phyloP scores from a whole-genome alignment of 2,113 vertebrate genomes.

The Ammodramus savannarum region DNA sequence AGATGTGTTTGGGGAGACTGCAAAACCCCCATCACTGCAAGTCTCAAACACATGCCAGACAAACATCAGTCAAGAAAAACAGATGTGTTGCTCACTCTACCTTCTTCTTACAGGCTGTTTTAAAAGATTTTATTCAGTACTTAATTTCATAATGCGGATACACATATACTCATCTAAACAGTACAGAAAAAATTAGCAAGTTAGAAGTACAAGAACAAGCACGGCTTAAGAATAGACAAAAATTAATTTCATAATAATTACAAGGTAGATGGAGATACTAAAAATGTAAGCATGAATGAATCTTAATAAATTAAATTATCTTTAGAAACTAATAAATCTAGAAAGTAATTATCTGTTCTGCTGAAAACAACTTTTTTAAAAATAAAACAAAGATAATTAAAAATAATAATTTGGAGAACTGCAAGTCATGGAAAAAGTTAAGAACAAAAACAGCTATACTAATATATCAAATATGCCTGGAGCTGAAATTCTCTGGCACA shows the following conservation, averaged over 20 bases:
- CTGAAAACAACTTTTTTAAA: background rate
- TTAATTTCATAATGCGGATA: background rate
- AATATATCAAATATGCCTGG: background rate
- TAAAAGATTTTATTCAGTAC: background rate
- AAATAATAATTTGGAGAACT: background rate
- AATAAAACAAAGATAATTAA: background rate
- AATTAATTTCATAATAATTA: conserved; percentile 31
- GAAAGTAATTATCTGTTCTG: background rate
- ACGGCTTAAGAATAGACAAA: background rate
- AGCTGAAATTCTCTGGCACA: background rate
- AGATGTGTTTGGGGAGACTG: background rate
- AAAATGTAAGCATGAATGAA: background rate
- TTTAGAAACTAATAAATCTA: background rate
- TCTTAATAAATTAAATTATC: conserved; percentile 28
- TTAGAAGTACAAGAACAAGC: background rate
- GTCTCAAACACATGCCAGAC: background rate
- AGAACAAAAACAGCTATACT: background rate
- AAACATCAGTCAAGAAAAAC: background rate
- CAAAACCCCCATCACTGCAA: background rate
- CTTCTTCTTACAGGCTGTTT: background rate
- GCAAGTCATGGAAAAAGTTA: background rate
- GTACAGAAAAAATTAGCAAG: background rate
- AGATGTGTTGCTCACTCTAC: background rate
- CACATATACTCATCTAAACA: background rate
- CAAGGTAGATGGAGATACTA: background rate